Evolutionary conservation across 2,888 invertebrate species (phyloP).

Genomic region (Acronicta aceris): DNA sequence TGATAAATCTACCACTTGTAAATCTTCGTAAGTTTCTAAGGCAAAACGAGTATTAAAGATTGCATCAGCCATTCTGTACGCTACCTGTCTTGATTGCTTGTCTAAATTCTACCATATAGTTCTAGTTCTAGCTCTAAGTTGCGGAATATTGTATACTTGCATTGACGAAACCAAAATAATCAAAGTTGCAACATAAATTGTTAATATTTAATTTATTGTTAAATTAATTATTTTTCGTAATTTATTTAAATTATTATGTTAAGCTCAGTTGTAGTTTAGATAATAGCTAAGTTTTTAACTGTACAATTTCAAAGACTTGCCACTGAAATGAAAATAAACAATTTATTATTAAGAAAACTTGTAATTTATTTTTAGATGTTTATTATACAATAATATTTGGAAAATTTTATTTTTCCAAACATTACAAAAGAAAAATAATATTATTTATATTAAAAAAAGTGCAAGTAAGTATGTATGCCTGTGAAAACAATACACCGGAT

Average conservation of each 20-base stretch:
- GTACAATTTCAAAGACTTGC: slow-evolving; percentile 69
- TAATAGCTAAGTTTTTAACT: slow-evolving; percentile 37
- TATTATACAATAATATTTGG: too few relatives aligned
- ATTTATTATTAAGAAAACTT: background rate
- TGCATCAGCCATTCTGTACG: slow-evolving; percentile 35
- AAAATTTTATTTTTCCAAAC: too few relatives aligned
- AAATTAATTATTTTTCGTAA: slow-evolving; percentile 64
- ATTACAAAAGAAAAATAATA: too few relatives aligned
- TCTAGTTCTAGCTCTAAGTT: slow-evolving; percentile 21
- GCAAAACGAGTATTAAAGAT: slow-evolving; percentile 28
- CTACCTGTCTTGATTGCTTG: slow-evolving; percentile 43
- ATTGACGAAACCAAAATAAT: slow-evolving; percentile 74
- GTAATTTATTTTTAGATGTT: background rate
- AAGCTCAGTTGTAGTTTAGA: slow-evolving; percentile 40
- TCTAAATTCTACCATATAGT: slow-evolving; percentile 19
- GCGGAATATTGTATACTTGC: slow-evolving; percentile 41
- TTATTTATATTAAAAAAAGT: too few relatives aligned
- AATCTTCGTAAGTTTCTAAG: slow-evolving; percentile 2
- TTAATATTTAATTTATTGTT: slow-evolving; percentile 65
- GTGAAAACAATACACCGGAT: too few relatives aligned
- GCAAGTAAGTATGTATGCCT: too few relatives aligned
- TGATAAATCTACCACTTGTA: background rate
- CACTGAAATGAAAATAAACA: slow-evolving; percentile 58
- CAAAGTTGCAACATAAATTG: slow-evolving; percentile 73
- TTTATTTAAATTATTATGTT: slow-evolving; percentile 58